These are phyloP conservation scores for Nasonia oneida DNA, from an alignment of 2,888 invertebrate species.

Conservation along the genomic window DNA sequence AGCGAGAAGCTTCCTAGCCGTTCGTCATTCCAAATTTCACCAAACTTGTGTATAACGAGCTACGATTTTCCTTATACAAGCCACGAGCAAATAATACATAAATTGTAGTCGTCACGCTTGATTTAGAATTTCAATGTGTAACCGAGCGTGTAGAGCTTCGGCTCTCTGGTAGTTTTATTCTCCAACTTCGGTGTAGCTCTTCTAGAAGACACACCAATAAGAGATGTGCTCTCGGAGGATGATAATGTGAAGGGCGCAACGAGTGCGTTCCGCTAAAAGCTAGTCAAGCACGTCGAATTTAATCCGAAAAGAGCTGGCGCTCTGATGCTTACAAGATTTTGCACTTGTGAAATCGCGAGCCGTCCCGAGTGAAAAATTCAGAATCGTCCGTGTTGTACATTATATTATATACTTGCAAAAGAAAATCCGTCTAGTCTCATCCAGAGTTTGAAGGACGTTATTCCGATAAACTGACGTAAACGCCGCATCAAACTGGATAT, in stretches of 20 bases:
- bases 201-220: neutral
- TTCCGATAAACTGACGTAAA: neutral
- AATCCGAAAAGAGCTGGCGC: neutral
- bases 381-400: neutral
- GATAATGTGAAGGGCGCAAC: neutral
- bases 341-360: neutral
- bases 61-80: too few relatives aligned
- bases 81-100: neutral
- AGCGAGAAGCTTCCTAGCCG: too few relatives aligned
- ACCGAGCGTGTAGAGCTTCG: neutral
- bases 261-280: neutral
- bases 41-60: too few relatives aligned
- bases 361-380: too few relatives aligned
- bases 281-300: constrained; percentile 2
- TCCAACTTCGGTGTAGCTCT: neutral
- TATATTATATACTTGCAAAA: neutral
- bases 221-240: neutral
- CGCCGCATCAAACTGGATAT: neutral
- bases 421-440: neutral
- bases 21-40: too few relatives aligned
- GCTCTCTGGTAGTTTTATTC: neutral
- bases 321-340: neutral
- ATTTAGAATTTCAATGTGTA: neutral
- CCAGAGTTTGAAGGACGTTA: neutral
- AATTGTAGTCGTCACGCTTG: neutral